A percentile compares a stretch with the other conserved stretches of the same genome.
These are phyloP conservation scores for Arctia plantaginis DNA, from an alignment of 2,888 invertebrate genomes.

Conservation along the genomic window DNA sequence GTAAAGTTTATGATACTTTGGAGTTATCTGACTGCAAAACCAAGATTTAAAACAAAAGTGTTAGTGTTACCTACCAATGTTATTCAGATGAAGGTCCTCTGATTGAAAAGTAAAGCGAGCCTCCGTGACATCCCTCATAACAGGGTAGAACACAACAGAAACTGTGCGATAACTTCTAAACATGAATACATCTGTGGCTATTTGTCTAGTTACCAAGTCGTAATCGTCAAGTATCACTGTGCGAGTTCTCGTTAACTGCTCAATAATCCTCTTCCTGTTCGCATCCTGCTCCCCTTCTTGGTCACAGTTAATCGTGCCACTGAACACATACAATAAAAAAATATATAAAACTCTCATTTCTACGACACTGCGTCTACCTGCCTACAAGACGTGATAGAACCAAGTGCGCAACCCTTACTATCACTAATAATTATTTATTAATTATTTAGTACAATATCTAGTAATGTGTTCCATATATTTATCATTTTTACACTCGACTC, in stretches of 20 bases:
- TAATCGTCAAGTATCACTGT: constrained; percentile 78
- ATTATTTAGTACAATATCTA: constrained; percentile 25
- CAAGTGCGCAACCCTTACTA: constrained; percentile 30
- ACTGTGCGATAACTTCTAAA: constrained; percentile 82
- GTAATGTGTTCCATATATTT: constrained; percentile 17
- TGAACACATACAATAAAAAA: constrained; percentile 71
- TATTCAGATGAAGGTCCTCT: constrained; percentile 82
- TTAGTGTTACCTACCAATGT: constrained; percentile 73
- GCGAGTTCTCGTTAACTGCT: constrained; percentile 74
- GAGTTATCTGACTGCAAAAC: not conserved
- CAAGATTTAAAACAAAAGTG: constrained; percentile 24
- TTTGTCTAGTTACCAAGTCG: constrained; percentile 78
- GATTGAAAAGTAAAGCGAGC: constrained; percentile 82
- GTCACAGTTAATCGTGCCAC: constrained; percentile 69
- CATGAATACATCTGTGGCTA: constrained; percentile 81
- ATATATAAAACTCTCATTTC: constrained; percentile 74
- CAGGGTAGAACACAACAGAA: constrained; percentile 77
- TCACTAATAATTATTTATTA: constrained; percentile 21
- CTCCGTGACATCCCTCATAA: constrained; percentile 75
- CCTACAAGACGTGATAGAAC: constrained; percentile 40
- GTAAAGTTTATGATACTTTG: not conserved
- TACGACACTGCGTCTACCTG: constrained; percentile 64
- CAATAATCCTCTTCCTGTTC: constrained; percentile 74
- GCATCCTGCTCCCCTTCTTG: constrained; percentile 73
- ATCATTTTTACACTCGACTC: constrained; percentile 22